Evolutionary conservation across 2,888 invertebrate species (phyloP).

Genomic region (Mongoloraphidia duomilia): DNA sequence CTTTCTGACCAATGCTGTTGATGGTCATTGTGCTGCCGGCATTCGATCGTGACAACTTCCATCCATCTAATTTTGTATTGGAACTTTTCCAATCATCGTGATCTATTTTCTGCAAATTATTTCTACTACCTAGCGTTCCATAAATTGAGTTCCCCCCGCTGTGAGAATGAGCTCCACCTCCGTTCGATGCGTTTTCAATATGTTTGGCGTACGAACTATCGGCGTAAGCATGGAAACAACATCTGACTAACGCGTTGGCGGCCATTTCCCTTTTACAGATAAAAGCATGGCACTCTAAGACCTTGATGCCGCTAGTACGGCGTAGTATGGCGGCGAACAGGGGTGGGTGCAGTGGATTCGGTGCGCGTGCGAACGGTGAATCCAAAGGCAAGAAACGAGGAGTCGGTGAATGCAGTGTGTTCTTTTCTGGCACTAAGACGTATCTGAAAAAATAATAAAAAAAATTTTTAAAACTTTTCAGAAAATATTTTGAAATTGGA

Average conservation of each 20-base stretch:
- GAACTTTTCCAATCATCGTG: constrained; percentile 6
- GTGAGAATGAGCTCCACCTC: constrained; percentile 23
- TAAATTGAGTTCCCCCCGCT: constrained; percentile 12
- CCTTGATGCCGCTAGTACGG: constrained; percentile 91
- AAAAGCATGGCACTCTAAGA: constrained; percentile 97
- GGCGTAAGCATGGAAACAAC: constrained; percentile 95
- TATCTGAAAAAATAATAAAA: constrained; percentile 23
- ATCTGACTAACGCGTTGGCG: constrained; percentile 91
- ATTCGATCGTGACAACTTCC: constrained; percentile 36
- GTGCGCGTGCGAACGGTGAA: constrained; percentile 87
- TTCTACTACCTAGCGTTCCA: constrained; percentile 5
- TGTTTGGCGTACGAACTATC: constrained; percentile 87
- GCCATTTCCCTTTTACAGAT: constrained; percentile 94
- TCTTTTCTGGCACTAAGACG: constrained; percentile 33
- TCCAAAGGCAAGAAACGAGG: constrained; percentile 89
- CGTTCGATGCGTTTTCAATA: constrained; percentile 43
- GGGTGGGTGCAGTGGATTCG: constrained; percentile 87
- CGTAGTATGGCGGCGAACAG: constrained; percentile 93
- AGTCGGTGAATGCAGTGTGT: constrained; percentile 41
- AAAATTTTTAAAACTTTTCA: neutral
- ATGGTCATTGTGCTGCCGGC: constrained; percentile 45
- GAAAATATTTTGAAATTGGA: too few species aligned
- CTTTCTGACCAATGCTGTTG: constrained; percentile 45
- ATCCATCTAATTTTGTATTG: constrained; percentile 33
- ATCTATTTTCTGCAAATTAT: constrained; percentile 6